Evolutionary conservation across 2,113 vertebrate genomes (phyloP).

Genomic region (Irena cyanogastra): DNA sequence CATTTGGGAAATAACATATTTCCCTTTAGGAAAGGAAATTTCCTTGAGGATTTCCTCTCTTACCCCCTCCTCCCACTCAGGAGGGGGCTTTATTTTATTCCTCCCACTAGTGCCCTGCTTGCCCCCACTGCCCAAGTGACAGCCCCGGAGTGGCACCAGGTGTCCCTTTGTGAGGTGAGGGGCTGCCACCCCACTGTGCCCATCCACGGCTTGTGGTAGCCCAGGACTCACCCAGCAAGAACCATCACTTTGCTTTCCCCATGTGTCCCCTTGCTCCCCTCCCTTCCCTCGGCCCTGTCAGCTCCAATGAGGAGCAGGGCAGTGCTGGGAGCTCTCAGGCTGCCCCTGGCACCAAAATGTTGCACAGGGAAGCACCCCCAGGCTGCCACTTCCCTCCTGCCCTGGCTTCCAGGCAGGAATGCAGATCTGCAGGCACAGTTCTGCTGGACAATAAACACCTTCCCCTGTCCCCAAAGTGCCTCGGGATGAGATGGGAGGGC

Average conservation of each 20-base stretch:
- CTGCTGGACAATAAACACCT: neutral
- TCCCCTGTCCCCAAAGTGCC: neutral
- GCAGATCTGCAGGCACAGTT: fast-evolving
- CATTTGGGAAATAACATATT: neutral
- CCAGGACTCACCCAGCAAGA: neutral
- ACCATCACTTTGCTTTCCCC: neutral
- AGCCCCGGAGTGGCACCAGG: neutral
- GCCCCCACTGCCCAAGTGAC: fast-evolving
- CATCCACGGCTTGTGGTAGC: neutral
- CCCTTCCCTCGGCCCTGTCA: neutral
- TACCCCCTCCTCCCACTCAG: neutral
- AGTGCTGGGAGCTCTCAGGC: neutral
- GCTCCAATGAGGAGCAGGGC: neutral
- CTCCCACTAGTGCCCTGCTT: neutral
- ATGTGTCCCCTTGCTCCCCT: neutral
- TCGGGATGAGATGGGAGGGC: too few relatives aligned
- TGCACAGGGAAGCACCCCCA: fast-evolving
- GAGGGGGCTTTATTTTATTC: neutral
- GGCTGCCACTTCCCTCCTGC: neutral
- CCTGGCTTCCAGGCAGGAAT: neutral
- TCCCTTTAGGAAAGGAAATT: neutral
- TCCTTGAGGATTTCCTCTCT: neutral
- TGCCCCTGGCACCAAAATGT: neutral
- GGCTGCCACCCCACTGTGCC: neutral
- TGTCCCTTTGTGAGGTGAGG: fast-evolving